These are phyloP conservation scores for Argyresthia albistria DNA, from an alignment of 2,888 invertebrate species.

Conservation along the genomic window DNA sequence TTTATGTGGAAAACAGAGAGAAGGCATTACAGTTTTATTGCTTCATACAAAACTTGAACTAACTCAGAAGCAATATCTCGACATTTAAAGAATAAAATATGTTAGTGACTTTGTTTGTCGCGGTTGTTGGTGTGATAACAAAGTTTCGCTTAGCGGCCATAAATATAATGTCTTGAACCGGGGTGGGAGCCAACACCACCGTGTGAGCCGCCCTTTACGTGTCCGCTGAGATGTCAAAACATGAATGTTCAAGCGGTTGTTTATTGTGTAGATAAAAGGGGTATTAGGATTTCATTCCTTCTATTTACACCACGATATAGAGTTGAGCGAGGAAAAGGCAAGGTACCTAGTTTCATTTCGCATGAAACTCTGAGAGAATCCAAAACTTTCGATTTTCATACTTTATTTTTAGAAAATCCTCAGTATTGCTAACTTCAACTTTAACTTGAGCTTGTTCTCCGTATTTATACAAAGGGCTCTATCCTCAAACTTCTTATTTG, in stretches of 20 bases:
- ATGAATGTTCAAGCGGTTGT: slow-evolving; percentile 3
- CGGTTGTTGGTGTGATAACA: slow-evolving; percentile 5
- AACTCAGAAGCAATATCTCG: not conserved
- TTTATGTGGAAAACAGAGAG: slow-evolving; percentile 1
- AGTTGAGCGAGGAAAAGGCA: too few relatives aligned
- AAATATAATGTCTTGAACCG: slow-evolving; percentile 5
- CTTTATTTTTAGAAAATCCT: too few relatives aligned
- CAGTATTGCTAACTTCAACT: too few relatives aligned
- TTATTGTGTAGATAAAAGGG: slow-evolving; percentile 10
- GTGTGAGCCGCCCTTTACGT: slow-evolving; percentile 1
- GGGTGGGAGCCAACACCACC: not conserved
- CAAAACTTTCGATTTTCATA: too few relatives aligned
- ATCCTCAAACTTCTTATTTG: too few relatives aligned
- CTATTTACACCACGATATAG: too few relatives aligned
- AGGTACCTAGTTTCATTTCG: too few relatives aligned
- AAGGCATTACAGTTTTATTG: not conserved
- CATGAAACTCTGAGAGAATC: too few relatives aligned
- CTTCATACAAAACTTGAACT: slow-evolving; percentile 1
- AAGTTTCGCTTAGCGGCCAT: slow-evolving; percentile 6
- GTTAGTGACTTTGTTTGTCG: slow-evolving; percentile 1
- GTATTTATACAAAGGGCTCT: too few relatives aligned
- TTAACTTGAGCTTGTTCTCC: too few relatives aligned
- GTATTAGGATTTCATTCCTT: not conserved
- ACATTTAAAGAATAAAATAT: slow-evolving; percentile 6
- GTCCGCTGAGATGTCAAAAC: slow-evolving; percentile 2